phyloP scores from a whole-genome alignment of 2,888 invertebrate genomes.

The Zonitis immaculata region DNA sequence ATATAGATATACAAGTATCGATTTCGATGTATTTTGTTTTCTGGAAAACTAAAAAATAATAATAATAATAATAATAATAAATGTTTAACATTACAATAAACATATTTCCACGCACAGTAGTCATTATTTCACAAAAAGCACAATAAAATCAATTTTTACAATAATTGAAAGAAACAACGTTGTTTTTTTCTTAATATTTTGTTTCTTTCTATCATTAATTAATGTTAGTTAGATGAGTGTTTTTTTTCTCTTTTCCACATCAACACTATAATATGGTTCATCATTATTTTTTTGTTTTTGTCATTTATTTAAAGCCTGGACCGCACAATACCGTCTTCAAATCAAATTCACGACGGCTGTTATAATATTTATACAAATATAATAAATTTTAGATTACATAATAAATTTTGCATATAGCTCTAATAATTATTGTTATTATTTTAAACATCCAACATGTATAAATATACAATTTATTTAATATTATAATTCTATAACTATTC shows the following conservation, averaged over 20 bases:
- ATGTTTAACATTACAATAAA: neutral
- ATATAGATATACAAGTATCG: neutral
- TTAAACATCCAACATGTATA: constrained; percentile 14
- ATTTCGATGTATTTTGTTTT: neutral
- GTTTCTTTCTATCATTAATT: neutral
- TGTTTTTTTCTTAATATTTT: neutral
- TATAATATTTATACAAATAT: constrained; percentile 17
- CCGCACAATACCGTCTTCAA: constrained; percentile 26
- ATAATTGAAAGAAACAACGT: too few relatives aligned
- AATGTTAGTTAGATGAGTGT: neutral
- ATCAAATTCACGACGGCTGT: constrained; percentile 20
- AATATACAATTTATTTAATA: neutral
- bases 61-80: too few relatives aligned
- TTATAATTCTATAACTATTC: neutral
- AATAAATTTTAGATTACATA: neutral
- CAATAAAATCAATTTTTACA: too few relatives aligned
- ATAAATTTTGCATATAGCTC: constrained; percentile 12
- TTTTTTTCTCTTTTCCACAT: neutral
- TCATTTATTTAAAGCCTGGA: constrained; percentile 28
- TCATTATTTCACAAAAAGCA: too few relatives aligned
- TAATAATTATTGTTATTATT: too few relatives aligned
- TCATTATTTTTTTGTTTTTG: neutral
- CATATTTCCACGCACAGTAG: too few relatives aligned
- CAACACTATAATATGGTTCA: neutral
- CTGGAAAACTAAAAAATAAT: too few relatives aligned